Evolutionary conservation across 1,140 invertebrate species (phyloP).

Genomic region (Temnothorax nylanderi): DNA sequence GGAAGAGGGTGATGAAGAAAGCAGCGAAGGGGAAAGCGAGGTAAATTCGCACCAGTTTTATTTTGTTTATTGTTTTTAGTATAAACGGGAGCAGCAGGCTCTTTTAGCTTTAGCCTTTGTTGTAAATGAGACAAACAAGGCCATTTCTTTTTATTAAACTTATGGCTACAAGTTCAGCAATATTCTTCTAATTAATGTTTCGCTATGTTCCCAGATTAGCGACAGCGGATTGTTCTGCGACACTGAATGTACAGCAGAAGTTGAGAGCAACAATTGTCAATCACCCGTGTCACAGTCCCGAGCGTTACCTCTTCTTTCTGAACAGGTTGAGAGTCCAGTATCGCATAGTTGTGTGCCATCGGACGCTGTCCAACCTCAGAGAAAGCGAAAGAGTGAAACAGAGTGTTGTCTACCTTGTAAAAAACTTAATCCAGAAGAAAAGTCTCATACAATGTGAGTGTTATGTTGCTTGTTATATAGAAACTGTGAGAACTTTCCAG

Average conservation of each 20-base stretch:
- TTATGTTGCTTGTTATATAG: neutral
- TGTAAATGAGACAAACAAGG: neutral
- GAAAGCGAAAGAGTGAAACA: slow-evolving; percentile 83
- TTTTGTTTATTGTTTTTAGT: neutral
- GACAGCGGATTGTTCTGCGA: slow-evolving; percentile 81
- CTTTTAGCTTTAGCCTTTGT: neutral
- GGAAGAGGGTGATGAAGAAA: slow-evolving; percentile 79
- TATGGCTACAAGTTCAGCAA: neutral
- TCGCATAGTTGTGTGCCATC: slow-evolving; percentile 80
- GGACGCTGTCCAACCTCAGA: slow-evolving; percentile 79
- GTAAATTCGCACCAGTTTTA: slow-evolving; percentile 59
- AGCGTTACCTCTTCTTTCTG: slow-evolving; percentile 65
- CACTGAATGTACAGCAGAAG: slow-evolving; percentile 78
- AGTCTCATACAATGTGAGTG: slow-evolving; percentile 75
- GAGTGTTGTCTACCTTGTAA: slow-evolving; percentile 83
- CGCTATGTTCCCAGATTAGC: slow-evolving; percentile 73
- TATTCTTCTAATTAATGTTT: neutral
- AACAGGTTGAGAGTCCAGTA: slow-evolving; percentile 78
- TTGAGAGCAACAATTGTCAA: slow-evolving; percentile 75
- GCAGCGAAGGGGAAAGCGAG: slow-evolving; percentile 80
- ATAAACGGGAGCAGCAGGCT: too few species aligned
- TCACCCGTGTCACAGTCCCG: slow-evolving; percentile 69
- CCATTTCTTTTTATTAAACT: neutral
- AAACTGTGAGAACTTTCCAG: neutral
- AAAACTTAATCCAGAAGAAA: slow-evolving; percentile 80